Evolutionary conservation across 2,888 invertebrate species (phyloP).

Genomic region (Cybosia mesomella): DNA sequence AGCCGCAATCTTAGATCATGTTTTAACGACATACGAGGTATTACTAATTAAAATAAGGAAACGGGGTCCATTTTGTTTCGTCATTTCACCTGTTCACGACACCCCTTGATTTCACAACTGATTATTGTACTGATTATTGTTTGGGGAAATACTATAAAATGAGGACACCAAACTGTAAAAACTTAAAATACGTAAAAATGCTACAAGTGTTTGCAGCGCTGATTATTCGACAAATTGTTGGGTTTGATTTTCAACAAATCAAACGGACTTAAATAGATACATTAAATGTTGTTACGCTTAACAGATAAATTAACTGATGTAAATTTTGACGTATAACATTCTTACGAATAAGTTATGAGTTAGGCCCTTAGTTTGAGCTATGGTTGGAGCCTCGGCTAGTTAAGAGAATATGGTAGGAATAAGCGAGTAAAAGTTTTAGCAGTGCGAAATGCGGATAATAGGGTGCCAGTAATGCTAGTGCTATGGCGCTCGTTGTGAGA

Average conservation of each 20-base stretch:
- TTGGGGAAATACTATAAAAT: constrained; percentile 45
- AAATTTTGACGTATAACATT: too few species aligned
- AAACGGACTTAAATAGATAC: too few species aligned
- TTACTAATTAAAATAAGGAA: constrained; percentile 51
- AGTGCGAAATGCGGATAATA: too few species aligned
- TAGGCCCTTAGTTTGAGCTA: neutral
- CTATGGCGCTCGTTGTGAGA: too few species aligned
- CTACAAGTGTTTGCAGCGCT: constrained; percentile 3
- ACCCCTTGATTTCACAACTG: constrained; percentile 66
- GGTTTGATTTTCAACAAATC: too few species aligned
- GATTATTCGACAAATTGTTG: too few species aligned
- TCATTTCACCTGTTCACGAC: constrained; percentile 52
- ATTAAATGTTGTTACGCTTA: too few species aligned
- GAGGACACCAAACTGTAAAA: constrained; percentile 50
- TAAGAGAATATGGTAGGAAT: neutral
- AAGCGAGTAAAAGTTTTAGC: neutral
- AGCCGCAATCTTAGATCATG: constrained; percentile 45
- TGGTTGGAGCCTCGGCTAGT: neutral
- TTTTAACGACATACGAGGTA: constrained; percentile 44
- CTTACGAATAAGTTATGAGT: too few species aligned
- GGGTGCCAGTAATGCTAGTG: too few species aligned
- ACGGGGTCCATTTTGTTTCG: constrained; percentile 41
- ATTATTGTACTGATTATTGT: constrained; percentile 70
- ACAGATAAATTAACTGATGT: too few species aligned
- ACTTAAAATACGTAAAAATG: constrained; percentile 30